These are phyloP conservation scores for Xenopus petersii DNA, from an alignment of 2,797 vertebrate genomes.

Conservation along the genomic window DNA sequence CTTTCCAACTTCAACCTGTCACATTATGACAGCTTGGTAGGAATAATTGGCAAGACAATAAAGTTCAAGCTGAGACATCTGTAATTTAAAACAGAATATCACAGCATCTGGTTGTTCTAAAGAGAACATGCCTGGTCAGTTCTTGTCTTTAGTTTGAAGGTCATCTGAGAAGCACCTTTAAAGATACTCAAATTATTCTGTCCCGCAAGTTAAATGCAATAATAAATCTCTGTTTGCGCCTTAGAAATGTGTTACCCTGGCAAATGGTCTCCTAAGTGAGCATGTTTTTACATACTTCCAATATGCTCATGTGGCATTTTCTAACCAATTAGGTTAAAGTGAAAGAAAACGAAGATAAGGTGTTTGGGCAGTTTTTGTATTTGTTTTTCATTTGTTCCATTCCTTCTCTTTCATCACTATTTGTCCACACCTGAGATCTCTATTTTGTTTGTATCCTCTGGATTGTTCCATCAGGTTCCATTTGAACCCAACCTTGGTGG, in stretches of 20 bases:
- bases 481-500: too few species aligned
- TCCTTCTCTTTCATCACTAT: too few species aligned
- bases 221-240: neutral
- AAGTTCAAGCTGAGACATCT: conserved; percentile 9
- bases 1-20: conserved; percentile 27
- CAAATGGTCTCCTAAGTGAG: conserved; percentile 27
- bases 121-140: conserved; percentile 21
- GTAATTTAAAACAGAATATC: conserved; percentile 1
- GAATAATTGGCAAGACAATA: neutral
- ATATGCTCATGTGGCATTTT: conserved; percentile 12
- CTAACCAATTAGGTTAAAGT: conserved; percentile 40
- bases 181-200: neutral
- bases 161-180: conserved; percentile 40
- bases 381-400: too few species aligned
- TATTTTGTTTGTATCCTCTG: too few species aligned
- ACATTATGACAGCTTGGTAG: neutral
- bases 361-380: conserved; percentile 2
- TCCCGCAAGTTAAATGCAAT: neutral
- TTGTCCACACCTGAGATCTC: too few species aligned
- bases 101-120: neutral
- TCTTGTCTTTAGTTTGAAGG: conserved; percentile 25
- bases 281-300: conserved; percentile 13
- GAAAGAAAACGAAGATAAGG: conserved; percentile 40
- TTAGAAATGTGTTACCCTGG: neutral
- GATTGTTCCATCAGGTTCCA: too few species aligned